Conservation (phyloP, 2,113 vertebrate genomes). For the Alaudala cheleensis region DNA sequence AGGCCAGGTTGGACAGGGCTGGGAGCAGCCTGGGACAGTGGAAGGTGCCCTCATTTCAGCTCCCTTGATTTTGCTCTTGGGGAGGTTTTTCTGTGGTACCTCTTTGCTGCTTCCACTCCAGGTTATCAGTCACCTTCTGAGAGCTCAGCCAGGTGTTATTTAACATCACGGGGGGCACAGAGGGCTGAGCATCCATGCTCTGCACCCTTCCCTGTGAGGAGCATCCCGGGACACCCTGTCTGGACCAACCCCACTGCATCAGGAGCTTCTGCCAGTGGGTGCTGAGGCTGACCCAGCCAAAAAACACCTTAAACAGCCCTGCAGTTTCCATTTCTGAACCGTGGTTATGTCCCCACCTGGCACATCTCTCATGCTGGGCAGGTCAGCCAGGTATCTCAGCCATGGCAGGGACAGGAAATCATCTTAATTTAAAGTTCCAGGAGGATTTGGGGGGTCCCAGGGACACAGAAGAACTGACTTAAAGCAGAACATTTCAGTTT, state of each 20-base stretch:
- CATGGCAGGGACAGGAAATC: neutral
- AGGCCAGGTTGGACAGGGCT: neutral
- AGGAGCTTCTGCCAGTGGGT: neutral
- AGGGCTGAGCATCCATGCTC: neutral
- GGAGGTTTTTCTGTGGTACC: neutral
- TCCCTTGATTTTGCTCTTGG: neutral
- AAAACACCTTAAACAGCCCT: neutral
- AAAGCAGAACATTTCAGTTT: neutral
- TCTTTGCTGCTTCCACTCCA: neutral
- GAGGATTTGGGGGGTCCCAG: neutral
- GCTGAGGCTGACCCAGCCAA: neutral
- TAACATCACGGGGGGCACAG: neutral
- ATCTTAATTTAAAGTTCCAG: neutral
- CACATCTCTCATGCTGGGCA: neutral
- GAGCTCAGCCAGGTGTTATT: neutral
- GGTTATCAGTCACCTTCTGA: neutral
- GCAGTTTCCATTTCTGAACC: neutral
- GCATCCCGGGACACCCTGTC: too few species aligned
- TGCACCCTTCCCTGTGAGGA: neutral
- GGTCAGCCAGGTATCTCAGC: neutral
- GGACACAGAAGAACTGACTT: neutral
- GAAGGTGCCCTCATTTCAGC: neutral
- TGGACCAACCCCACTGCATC: fast-evolving
- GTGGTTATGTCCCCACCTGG: neutral
- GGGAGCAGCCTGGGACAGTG: neutral